Evolutionary conservation across 2,113 vertebrate species (phyloP), one percentile per base, ranked within the genome.

Genomic region (Calidris pugnax): DNA sequence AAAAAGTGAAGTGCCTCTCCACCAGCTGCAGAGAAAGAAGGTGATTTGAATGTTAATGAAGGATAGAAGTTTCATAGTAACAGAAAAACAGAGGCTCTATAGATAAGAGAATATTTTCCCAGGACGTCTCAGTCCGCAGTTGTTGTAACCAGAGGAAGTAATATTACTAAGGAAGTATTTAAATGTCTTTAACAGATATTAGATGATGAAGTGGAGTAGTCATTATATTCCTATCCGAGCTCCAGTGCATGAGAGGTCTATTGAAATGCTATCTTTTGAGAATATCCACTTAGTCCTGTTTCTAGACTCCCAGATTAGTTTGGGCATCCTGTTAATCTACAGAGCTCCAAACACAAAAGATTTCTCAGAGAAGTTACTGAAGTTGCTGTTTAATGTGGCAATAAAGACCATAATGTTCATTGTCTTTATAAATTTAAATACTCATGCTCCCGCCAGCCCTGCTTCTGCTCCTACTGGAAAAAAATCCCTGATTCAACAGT

Each of bases 91-190:
- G 96, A 96, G 94, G 86, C 90, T 87, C 89, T 89, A 96, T 94
- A 97, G 95, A 95, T 95, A 97, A 97, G 94, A 93, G 91, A 96
- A 93, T 93, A 97, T 96, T 96, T 96, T 95, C 90, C 92, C 91
- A 95, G 95, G 84, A 92, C 33, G 15, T 88, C 92, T 73, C 92
- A 85, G 76, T 93, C 89, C 95, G 76, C 80, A 93, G 80, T 96
- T 95, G 92, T 92, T 95, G 60, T 71, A 96, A 92, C 90, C 45
- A 41, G 87, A 95, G 96, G 97, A 97, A 97, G 96, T 96, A 95
- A 96, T 96, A 96, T 89, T 93, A 96, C 89, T 95, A 93, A 96
- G 95, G 90, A 97, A 97, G 93, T 95, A 74, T 96, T 97, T 89
- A 96, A 96, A 94, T 94, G 95, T 89, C 87, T 97, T 97, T 96